A percentile compares a stretch with the other conserved stretches of the same genome.
Evolutionary conservation across 2,888 invertebrate genomes (phyloP).

Genomic region (Lasioglossum marginatum): DNA sequence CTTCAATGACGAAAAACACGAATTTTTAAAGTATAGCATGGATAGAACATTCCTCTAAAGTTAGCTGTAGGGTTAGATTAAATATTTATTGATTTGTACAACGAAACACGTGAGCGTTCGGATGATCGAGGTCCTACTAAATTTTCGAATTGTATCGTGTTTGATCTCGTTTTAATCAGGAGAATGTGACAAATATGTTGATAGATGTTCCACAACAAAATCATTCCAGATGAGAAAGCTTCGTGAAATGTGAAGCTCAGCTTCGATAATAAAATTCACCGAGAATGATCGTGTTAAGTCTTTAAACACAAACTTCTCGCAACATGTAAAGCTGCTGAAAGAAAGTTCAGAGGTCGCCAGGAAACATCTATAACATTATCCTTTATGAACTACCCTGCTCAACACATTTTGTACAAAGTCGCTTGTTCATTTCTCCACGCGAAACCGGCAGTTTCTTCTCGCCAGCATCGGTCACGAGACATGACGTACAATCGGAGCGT

Average conservation of each 20-base stretch:
- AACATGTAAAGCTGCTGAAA: neutral
- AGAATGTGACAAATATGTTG: no score
- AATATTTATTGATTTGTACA: no score
- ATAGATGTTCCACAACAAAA: neutral
- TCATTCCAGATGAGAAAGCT: neutral
- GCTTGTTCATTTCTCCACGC: neutral
- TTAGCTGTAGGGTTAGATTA: no score
- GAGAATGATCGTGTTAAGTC: neutral
- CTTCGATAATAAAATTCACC: neutral
- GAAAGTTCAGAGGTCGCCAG: neutral
- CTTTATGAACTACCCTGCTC: neutral
- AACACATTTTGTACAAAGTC: neutral
- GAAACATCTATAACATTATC: neutral
- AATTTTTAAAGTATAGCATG: neutral
- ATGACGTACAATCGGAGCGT: neutral
- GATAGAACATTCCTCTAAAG: no score
- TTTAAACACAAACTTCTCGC: neutral
- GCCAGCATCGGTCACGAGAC: neutral
- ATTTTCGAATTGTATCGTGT: neutral
- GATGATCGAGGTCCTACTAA: no score
- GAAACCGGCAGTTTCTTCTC: neutral
- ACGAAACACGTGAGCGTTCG: no score
- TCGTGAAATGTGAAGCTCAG: neutral
- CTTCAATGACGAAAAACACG: neutral
- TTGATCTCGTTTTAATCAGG: neutral